Percentiles rank a stretch among this genome's conserved stretches.
Evolutionary conservation across 2,888 invertebrate genomes (phyloP).

Genomic region (Heliconius hortense): DNA sequence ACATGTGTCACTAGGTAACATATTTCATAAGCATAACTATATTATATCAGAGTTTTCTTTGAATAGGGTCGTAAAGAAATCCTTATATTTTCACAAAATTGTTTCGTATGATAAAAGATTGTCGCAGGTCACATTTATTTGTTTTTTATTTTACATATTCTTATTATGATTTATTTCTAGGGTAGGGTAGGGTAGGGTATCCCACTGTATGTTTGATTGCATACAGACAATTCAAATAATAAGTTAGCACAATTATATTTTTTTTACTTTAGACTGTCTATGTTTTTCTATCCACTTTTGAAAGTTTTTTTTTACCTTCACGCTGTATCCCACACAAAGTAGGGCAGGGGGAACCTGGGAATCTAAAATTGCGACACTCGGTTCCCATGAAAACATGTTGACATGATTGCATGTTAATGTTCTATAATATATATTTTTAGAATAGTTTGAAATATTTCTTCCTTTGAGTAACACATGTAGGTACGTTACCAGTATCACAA

Average conservation of each 20-base stretch:
- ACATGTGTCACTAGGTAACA: not conserved
- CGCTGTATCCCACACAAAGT: too few species aligned
- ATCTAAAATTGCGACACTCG: too few species aligned
- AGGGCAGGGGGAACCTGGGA: too few species aligned
- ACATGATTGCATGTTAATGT: too few species aligned
- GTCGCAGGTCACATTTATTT: not conserved
- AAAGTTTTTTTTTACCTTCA: too few species aligned
- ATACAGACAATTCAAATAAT: too few species aligned
- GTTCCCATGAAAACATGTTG: too few species aligned
- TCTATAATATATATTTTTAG: too few species aligned
- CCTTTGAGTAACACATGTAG: not conserved
- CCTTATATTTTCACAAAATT: not conserved
- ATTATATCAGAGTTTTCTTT: conserved; percentile 9
- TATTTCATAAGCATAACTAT: not conserved
- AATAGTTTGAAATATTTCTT: not conserved
- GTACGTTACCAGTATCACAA: too few species aligned
- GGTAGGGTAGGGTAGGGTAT: not conserved
- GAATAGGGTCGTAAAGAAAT: not conserved
- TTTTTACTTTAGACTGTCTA: too few species aligned
- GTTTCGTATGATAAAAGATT: not conserved
- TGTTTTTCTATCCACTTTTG: too few species aligned
- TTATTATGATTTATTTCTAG: not conserved
- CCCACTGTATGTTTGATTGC: not conserved
- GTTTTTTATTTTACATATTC: not conserved
- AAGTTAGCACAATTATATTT: too few species aligned